A percentile compares a stretch with the other conserved stretches of the same genome.
Evolutionary conservation across 1,140 invertebrate genomes (phyloP).

Genomic region (Pristionchus pacificus): DNA sequence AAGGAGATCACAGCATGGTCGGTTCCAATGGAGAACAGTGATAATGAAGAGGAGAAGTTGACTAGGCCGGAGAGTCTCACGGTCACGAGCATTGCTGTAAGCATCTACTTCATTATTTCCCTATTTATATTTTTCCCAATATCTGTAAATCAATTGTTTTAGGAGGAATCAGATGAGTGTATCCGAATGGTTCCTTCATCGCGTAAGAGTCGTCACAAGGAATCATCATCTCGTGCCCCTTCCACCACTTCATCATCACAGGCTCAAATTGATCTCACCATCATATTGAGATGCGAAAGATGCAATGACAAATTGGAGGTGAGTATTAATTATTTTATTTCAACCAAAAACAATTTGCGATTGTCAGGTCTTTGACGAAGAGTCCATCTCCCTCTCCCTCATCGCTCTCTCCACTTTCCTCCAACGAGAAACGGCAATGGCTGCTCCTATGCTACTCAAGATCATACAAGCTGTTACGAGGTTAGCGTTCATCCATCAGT

Average conservation of each 20-base stretch:
- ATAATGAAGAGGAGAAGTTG: conserved; percentile 2
- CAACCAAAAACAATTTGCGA: no score
- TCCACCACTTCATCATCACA: no score
- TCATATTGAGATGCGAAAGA: conserved; percentile 30
- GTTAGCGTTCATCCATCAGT: conserved; percentile 64
- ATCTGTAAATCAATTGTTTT: neutral
- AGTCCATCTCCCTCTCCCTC: conserved; percentile 88
- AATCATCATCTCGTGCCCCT: conserved; percentile 21
- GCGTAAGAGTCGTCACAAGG: conserved; percentile 22
- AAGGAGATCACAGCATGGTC: conserved; percentile 23
- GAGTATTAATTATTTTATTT: conserved; percentile 71
- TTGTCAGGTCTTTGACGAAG: conserved; percentile 94
- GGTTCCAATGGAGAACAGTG: conserved; percentile 7
- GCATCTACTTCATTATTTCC: neutral
- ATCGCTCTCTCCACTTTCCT: conserved; percentile 90
- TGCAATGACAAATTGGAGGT: conserved; percentile 36
- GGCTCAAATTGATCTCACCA: no score
- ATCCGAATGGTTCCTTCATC: neutral
- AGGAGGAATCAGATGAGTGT: neutral
- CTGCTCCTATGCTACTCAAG: conserved; percentile 84
- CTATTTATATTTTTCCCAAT: no score
- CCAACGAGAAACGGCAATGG: conserved; percentile 84
- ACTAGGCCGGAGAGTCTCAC: conserved; percentile 30
- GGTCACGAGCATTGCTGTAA: conserved; percentile 23
- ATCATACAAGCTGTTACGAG: conserved; percentile 77